These are phyloP conservation scores for Bombus waltoni DNA, from an alignment of 1,140 invertebrate species.

Conservation along the genomic window DNA sequence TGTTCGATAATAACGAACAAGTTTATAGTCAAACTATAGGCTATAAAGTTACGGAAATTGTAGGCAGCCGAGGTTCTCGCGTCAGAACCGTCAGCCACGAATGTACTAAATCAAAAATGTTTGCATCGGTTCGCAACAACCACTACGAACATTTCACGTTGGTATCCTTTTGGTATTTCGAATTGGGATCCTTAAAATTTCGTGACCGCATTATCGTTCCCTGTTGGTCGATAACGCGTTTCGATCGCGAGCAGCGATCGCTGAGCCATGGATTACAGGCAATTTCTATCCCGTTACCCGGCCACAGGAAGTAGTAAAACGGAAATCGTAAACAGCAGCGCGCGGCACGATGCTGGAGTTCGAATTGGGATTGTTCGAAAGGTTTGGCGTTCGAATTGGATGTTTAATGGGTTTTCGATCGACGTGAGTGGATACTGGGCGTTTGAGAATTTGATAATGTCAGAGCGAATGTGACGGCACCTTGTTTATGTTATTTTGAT, in stretches of 20 bases:
- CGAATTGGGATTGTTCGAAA: neutral
- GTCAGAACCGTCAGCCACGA: too few species aligned
- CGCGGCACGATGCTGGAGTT: neutral
- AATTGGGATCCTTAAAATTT: neutral
- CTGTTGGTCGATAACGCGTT: neutral
- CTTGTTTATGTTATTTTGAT: neutral
- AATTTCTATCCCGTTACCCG: neutral
- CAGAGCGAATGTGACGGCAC: neutral
- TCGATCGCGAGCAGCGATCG: neutral
- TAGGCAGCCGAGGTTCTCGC: too few species aligned
- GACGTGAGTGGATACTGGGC: too few species aligned
- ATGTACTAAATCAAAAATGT: too few species aligned
- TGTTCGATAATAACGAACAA: too few species aligned
- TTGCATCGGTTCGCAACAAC: too few species aligned
- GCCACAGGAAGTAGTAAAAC: neutral
- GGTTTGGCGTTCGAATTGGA: neutral
- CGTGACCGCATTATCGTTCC: neutral
- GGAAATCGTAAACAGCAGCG: conserved; percentile 8
- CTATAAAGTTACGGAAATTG: too few species aligned
- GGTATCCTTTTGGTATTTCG: neutral
- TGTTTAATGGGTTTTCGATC: conserved; percentile 16
- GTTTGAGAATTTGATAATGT: neutral
- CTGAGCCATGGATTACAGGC: neutral
- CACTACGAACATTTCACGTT: too few species aligned
- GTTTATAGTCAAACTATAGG: too few species aligned